These are phyloP conservation scores for Eurois occulta DNA, from an alignment of 2,888 invertebrate genomes.

Conservation along the genomic window DNA sequence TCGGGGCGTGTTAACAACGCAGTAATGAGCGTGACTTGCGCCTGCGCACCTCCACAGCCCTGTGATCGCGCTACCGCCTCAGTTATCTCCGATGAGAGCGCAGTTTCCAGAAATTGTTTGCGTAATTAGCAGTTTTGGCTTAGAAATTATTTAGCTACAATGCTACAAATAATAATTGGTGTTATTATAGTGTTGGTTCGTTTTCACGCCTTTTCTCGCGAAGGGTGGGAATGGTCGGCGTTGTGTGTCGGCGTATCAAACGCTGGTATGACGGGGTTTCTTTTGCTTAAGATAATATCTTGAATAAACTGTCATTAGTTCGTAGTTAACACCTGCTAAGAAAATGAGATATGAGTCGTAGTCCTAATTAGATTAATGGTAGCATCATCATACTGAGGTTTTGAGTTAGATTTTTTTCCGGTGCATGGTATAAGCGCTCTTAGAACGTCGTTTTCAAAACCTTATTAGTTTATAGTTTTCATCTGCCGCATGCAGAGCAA, in stretches of 20 bases:
- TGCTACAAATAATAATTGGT: slow-evolving; percentile 55
- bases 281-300: slow-evolving; percentile 46
- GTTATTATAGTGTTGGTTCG: slow-evolving; percentile 59
- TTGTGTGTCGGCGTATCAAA: slow-evolving; percentile 53
- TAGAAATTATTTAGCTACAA: slow-evolving; percentile 65
- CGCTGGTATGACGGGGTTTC: slow-evolving; percentile 38
- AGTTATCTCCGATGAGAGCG: slow-evolving; percentile 68
- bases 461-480: too few relatives aligned
- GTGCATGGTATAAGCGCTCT: not conserved
- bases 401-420: not conserved
- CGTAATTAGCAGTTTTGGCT: slow-evolving; percentile 65
- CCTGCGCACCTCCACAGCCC: slow-evolving; percentile 53
- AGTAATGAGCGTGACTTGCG: slow-evolving; percentile 76
- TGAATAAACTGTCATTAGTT: slow-evolving; percentile 53
- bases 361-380: slow-evolving; percentile 5
- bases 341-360: slow-evolving; percentile 5
- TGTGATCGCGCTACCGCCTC: slow-evolving; percentile 64
- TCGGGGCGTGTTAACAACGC: slow-evolving; percentile 72
- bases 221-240: slow-evolving; percentile 58
- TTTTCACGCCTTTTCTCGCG: slow-evolving; percentile 52
- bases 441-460: too few relatives aligned
- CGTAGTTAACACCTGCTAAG: slow-evolving; percentile 34
- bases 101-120: slow-evolving; percentile 65
- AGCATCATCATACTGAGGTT: not conserved
- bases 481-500: not conserved